Base-by-base conservation (phyloP, 1,140 invertebrate species). In the Drosophila ironensis region DNA sequence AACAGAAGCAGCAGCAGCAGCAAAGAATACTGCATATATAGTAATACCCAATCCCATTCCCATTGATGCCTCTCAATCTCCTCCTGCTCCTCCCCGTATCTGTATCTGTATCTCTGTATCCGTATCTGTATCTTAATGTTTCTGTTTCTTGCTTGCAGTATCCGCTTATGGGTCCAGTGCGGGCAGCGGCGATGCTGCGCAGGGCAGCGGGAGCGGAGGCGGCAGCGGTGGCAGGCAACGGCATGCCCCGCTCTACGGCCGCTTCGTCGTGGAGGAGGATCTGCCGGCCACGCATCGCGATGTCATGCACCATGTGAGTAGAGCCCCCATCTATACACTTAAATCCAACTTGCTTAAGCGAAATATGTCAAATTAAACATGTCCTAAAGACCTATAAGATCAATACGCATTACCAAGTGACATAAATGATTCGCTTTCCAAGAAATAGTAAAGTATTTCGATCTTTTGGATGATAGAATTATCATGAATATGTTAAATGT, bases 191-290 rank as follows among this genome's bases (percentile, higher is more conserved):
- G 72, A 89, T 20, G 57, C 74, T 38, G 53, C 80, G 41, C 81
- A 78, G 56, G 80, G 70, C 30, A 78, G 78, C 54, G 78, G 70
- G 38, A 73, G 52, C 48, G 52, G 71, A 5, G 48, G 70, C 19
- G 50, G 70, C 9, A 59, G 71, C 22, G 57, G 72, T 16, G 84
- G 87, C 4, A 70, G 89, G 33, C 90, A 91, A 52, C 92, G 93
- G 70, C 93, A 94, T 91, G 95, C 94, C 64, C 95, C 96, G 60
- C 93, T 97, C 63, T 97, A 97, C 89, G 96, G 96, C 41, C 93
- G 96, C 60, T 92, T 97, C 90, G 96, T 97, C 53, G 94, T 94
- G 74, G 96, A 97, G 91, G 96, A 97, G 87, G 95, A 96, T 81
- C 92, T 97, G 69, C 89, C 89, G 52, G 80, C 88, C 59, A 84